Evolutionary conservation across 2,113 vertebrate genomes (phyloP).

Genomic region (Paratilapia polleni): DNA sequence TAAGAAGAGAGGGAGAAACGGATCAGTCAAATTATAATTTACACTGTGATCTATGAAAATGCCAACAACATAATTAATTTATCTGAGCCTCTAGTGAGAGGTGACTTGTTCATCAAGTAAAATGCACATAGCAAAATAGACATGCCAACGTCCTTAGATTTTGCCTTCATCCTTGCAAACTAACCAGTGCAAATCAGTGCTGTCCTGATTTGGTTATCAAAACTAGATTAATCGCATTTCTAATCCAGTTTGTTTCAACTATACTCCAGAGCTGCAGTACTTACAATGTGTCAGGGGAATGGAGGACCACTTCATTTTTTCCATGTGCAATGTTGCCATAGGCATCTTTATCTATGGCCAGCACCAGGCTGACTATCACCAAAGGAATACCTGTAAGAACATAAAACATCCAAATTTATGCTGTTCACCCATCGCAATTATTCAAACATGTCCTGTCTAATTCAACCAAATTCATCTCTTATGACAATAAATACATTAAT

Average conservation of each 20-base stretch:
- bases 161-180: background rate
- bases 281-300: constrained; percentile 80
- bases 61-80: accelerated
- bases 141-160: background rate
- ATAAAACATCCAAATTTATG: constrained; percentile 4
- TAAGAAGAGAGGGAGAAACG: background rate
- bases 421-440: background rate
- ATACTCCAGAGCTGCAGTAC: constrained; percentile 48
- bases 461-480: background rate
- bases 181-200: background rate
- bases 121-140: background rate
- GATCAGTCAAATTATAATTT: accelerated
- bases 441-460: background rate
- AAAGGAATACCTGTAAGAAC: constrained; percentile 84
- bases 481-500: background rate
- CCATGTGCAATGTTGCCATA: constrained; percentile 74
- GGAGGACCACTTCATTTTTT: background rate
- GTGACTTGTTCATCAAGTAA: background rate
- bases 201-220: background rate
- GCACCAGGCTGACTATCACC: constrained; percentile 79
- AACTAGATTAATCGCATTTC: background rate
- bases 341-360: constrained; percentile 81
- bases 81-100: background rate
- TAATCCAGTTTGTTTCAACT: background rate
- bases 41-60: background rate